Base-by-base conservation (phyloP, 2,888 invertebrate genomes). In the Blera fallax region DNA sequence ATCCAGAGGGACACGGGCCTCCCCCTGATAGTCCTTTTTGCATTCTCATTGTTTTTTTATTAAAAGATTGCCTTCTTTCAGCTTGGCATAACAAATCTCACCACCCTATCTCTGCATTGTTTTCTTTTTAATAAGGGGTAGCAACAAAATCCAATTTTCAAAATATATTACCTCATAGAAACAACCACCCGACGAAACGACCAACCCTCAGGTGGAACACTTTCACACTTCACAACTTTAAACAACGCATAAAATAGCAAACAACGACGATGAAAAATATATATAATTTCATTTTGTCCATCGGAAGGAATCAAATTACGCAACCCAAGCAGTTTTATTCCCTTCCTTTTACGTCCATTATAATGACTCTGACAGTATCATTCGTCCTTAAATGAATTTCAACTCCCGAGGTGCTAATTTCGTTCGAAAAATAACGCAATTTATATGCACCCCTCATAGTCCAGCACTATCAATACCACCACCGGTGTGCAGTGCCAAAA, bases 351-450 rank as follows among this genome's bases (percentile, higher is more conserved):
- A 7, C 10, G 60, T 72, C 52, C 16, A 78, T 83, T 72, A 60
- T 50, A 52, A 72, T 65, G 21, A 37, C 73, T 56, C 52, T 37
- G 34, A 73, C 67, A 60, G 37, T 37, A 78, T 60, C 58, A 58
- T 69, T 79, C 64, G 34, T 65, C 62, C 70, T 74, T 79, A 74
- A 84, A 79, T 74, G 74, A 79, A 74, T 84, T 84, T 65, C 62
- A 74, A 79, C 79, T 84, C 84, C 84, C 84, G 79, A 84, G 84
- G 74, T 79, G 84, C 74, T 84, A 79, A 70, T 84, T 84, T 70
- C 27, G 62, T 64, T 69, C 58, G n/a, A 79, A 80, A 84, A 74
- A 79, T 84, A 74, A 84, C 74, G 64, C 73, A 84, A 84, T 84
- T 84, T 84, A 79, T 84, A 84, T 84, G 84, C 84, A 84, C 84